Evolutionary conservation across 1,140 invertebrate species (phyloP), one percentile per base, ranked within the genome.

Genomic region (Drosophila tani): DNA sequence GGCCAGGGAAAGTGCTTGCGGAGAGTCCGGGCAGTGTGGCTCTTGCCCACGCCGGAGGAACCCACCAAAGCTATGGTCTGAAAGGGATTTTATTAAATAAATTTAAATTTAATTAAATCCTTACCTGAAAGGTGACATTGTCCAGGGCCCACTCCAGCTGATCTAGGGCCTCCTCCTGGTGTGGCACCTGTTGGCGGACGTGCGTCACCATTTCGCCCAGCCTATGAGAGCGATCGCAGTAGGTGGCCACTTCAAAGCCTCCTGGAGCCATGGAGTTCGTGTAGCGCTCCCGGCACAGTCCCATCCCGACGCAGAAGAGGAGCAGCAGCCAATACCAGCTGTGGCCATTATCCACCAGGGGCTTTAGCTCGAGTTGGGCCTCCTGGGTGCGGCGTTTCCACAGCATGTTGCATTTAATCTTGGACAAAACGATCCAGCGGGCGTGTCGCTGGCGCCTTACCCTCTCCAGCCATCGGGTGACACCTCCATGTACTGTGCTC

Each of bases 41-140:
- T 63, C 5, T 63, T 66, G 15, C 63, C 63, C 5, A 66, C 63
- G 40, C 19, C 63, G 3, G 63, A 45, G 19, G 58, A 17, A 14
- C 63, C 63, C 40, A 66, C 63, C 40, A 66, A 9, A 5, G 27
- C 63, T 2, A 66, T 66, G 15, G 8, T 32, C 63, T 66, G 12
- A 0, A 1, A 24, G 8, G 3, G 21, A 35, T 5, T 21, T 19
- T 32, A 24, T 24, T 3, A 24, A 3, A 35, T 35, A 11, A 2
- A 35, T 29, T 17, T 1, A 27, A n/a, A 14, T 4, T n/a, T 8
- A 35, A 1, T 1, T n/a, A 12, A 51, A 17, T 17, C 17, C 5
- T 8, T 24, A 65, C 63, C 40, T 60, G 40, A 14, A 6, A 29
- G 5, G 40, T 45, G 40, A 2, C 19, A 32, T 35, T 66, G 19